A percentile compares a stretch with the other conserved stretches of the same genome.
These are phyloP conservation scores for Rhagophthalmus giganteus DNA, from an alignment of 2,888 invertebrate species.

Conservation along the genomic window DNA sequence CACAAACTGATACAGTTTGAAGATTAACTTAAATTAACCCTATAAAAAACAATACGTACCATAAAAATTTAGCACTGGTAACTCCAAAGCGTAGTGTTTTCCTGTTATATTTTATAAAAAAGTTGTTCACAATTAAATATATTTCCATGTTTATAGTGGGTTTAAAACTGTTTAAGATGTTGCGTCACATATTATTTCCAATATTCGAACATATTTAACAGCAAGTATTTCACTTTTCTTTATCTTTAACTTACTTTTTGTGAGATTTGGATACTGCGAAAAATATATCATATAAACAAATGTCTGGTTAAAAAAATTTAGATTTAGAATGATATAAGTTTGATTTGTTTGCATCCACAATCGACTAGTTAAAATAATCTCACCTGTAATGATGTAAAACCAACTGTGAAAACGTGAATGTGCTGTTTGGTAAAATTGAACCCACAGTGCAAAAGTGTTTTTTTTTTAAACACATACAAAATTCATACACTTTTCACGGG, in stretches of 20 bases:
- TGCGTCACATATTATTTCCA: slow-evolving; percentile 20
- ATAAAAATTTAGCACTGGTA: slow-evolving; percentile 24
- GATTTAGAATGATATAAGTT: slow-evolving; percentile 22
- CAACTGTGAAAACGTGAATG: slow-evolving; percentile 33
- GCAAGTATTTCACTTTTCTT: slow-evolving; percentile 19
- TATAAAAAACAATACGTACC: slow-evolving; percentile 40
- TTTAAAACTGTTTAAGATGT: slow-evolving; percentile 16
- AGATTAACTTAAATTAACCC: slow-evolving; percentile 28
- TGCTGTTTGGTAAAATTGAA: slow-evolving; percentile 33
- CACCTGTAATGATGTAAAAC: slow-evolving; percentile 37
- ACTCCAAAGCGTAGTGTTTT: slow-evolving; percentile 15
- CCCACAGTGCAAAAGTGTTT: slow-evolving; percentile 38
- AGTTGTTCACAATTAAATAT: slow-evolving; percentile 19
- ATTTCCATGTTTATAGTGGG: slow-evolving; percentile 19
- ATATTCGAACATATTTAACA: slow-evolving; percentile 17
- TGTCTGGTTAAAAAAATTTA: slow-evolving; percentile 29
- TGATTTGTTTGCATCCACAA: slow-evolving; percentile 31
- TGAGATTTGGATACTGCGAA: slow-evolving; percentile 33
- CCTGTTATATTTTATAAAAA: slow-evolving; percentile 20
- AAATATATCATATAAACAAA: slow-evolving; percentile 34
- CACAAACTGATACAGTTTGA: slow-evolving; percentile 31
- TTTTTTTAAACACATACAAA: slow-evolving; percentile 36
- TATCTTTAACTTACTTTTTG: slow-evolving; percentile 20
- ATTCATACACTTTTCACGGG: slow-evolving; percentile 21
- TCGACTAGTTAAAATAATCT: slow-evolving; percentile 37